Evolutionary conservation across 2,888 invertebrate species (phyloP), one percentile per base, ranked within the genome.

Genomic region (Rotaria magnacalcarata): DNA sequence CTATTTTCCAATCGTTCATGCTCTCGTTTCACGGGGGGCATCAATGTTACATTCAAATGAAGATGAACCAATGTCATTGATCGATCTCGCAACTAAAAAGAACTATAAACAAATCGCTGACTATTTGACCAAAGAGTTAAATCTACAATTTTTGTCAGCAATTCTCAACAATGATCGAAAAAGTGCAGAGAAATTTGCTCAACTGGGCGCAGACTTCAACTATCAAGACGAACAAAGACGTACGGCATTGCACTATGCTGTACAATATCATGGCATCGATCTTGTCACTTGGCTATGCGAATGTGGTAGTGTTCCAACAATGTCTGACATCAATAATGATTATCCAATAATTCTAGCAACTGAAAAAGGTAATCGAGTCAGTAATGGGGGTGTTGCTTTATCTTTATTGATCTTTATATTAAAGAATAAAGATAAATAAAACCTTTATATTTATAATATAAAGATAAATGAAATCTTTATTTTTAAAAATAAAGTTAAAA

Each of bases 181-280:
- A 34, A 74, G 14, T 27, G 74, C 74, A 3, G 74, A 74, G 5
- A 41, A 27, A 11, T 21, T 74, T 14, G 74, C 74, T 14, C 14
- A 27, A 5, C 10, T 74, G 8, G 74, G 74, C 19, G 74, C 41
- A 11, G 74, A 74, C 0, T 74, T 74, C 41, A 74, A 74, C n/a
- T 41, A 74, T 19, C 11, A 19, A 74, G 74, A 74, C 41, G 74
- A 74, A 41, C 74, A 74, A 41, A 10, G 41, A 14, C 74, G 74
- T 74, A 74, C 74, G 34, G 16, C 74, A 74, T 74, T 74, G 8
- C 74, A 74, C 19, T 74, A 74, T 74, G 74, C 74, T 74, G 74
- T 74, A 4, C 74, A 74, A 41, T 74, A 74, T 34, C 41, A 74
- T 74, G 16, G 74, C 41, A 34, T 41, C 4, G 74, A 74, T 4